These are phyloP conservation scores for Stichopus chloronotus DNA, from an alignment of 35 echinoderm and acorn worm species.

Conservation along the genomic window DNA sequence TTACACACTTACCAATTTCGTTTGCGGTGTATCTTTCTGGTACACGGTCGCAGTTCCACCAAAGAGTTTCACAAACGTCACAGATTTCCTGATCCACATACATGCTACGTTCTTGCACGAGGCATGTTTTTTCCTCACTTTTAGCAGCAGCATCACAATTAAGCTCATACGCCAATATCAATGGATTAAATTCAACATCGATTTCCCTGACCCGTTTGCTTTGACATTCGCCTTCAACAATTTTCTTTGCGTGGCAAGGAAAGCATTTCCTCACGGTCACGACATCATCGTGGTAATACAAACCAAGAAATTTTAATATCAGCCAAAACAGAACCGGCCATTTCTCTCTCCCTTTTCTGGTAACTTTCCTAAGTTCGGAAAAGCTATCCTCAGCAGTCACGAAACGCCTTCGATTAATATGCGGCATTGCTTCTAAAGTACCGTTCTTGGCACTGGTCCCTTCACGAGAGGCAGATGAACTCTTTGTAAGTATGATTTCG, in stretches of 20 bases:
- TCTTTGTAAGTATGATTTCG: too few species aligned
- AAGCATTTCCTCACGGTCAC: neutral
- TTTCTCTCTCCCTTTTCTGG: neutral
- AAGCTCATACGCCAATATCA: neutral
- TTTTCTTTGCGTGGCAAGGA: neutral
- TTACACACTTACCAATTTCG: neutral
- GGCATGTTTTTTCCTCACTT: too few species aligned
- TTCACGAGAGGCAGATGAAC: too few species aligned
- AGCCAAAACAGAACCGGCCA: neutral
- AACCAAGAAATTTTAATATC: neutral
- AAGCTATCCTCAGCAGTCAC: too few species aligned
- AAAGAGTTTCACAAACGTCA: neutral
- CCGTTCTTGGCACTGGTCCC: too few species aligned
- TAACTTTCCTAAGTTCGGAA: too few species aligned
- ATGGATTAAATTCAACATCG: neutral
- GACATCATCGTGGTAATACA: neutral
- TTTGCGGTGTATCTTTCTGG: neutral
- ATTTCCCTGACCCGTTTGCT: neutral
- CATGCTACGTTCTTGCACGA: too few species aligned
- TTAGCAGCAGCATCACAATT: too few species aligned
- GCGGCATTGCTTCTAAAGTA: too few species aligned
- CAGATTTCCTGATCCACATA: neutral
- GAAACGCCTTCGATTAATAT: too few species aligned
- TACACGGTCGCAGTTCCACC: neutral
- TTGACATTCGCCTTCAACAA: too few species aligned